Evolutionary conservation across 1,140 invertebrate genomes (phyloP).

Genomic region (Atta cephalotes): DNA sequence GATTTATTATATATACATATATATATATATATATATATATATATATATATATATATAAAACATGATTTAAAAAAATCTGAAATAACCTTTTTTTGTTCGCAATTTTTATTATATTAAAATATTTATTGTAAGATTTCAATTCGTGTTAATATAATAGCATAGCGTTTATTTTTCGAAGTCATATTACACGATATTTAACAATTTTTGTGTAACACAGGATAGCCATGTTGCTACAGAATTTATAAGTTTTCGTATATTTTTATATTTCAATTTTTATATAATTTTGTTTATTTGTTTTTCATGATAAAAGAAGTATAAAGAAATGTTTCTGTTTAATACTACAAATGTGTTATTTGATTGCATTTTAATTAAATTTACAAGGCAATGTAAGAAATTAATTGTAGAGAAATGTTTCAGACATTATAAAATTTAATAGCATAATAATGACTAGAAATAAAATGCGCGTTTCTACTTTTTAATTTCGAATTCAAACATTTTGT

Average conservation of each 20-base stretch:
- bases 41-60: too few relatives aligned
- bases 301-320: background rate
- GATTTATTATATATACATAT: too few relatives aligned
- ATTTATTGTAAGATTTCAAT: background rate
- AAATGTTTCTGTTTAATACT: background rate
- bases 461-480: slow-evolving; percentile 12
- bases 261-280: background rate
- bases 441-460: background rate
- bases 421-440: too few relatives aligned
- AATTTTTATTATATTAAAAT: background rate
- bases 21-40: too few relatives aligned
- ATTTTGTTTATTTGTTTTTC: background rate
- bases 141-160: background rate
- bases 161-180: background rate
- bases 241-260: background rate
- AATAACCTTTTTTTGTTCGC: background rate
- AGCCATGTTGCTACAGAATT: background rate
- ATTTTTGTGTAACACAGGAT: background rate
- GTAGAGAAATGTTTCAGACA: too few relatives aligned
- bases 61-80: too few relatives aligned
- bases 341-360: background rate
- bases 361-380: too few relatives aligned
- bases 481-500: slow-evolving; percentile 56
- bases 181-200: slow-evolving; percentile 3
- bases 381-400: too few relatives aligned